Conservation (phyloP, 2,113 vertebrate species). For the Delphinus delphis region DNA sequence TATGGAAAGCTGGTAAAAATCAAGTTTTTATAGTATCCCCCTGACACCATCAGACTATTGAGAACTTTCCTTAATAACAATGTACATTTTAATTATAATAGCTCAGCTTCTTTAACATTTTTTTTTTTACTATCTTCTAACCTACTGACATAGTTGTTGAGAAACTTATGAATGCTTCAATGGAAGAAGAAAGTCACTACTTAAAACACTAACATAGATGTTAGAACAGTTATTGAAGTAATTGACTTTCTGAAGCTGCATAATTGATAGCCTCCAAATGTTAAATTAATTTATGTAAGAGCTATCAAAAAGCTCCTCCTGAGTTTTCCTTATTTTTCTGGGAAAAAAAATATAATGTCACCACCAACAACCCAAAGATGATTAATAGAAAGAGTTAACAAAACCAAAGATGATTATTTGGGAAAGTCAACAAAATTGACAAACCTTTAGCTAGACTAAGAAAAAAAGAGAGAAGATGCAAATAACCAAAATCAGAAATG, state of each 20-base stretch:
- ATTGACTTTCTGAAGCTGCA: slow-evolving; percentile 14
- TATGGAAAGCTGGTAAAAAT: not conserved
- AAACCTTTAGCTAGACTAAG: not conserved
- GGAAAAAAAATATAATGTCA: not conserved
- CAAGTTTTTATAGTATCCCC: not conserved
- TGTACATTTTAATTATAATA: slow-evolving; percentile 38
- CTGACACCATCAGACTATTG: not conserved
- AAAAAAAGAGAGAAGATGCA: not conserved
- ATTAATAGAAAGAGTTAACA: not conserved
- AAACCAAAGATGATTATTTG: not conserved
- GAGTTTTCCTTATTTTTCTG: not conserved
- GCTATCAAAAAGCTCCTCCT: not conserved
- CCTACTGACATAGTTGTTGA: slow-evolving; percentile 18
- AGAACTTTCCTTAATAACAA: slow-evolving; percentile 10
- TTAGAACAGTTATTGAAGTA: not conserved
- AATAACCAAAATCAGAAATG: not conserved
- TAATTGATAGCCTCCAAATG: slow-evolving; percentile 25
- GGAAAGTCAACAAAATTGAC: not conserved
- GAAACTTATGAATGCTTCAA: not conserved
- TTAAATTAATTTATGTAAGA: slow-evolving; percentile 33
- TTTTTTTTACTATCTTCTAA: slow-evolving; percentile 31
- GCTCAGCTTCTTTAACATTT: not conserved
- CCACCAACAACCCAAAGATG: not conserved
- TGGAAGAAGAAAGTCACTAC: not conserved
- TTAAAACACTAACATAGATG: not conserved